Evolutionary conservation across 2,797 vertebrate genomes (phyloP), one percentile per base, ranked within the genome.

Genomic region (Melanotaenia trifasciata): DNA sequence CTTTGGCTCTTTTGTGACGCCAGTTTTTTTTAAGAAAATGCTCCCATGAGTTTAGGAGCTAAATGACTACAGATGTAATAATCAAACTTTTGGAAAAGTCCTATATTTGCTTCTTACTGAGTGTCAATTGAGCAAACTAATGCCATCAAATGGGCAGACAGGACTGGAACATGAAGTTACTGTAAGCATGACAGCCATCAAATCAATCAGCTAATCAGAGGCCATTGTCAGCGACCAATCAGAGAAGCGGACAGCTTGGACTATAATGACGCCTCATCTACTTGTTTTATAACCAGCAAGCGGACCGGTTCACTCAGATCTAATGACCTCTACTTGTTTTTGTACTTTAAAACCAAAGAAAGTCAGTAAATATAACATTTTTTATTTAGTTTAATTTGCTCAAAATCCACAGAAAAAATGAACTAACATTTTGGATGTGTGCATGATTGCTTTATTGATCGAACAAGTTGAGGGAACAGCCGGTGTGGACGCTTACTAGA

Each of bases 401-500:
- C 7, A 56, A 6, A 56, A 30, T 56, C 5, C 14, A 56, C 14
- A 30, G 14, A 12, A 54, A 18, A 56, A 24, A 56, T 30, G 2
- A 28, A 8, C 14, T 5, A 26, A 56, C 14, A 56, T 56, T 56
- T 56, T 28, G 28, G 13, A 53, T 30, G 6, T 3, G 6, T 30
- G 26, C 54, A 14, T 30, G 14, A 30, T 30, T 18, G 7, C 6
- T 56, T 16, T 62, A 30, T 30, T 20, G 26, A 45, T 63, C 0
- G n/a, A 58, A 66, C 60, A 60, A 32, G 22, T 36, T 66, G 9
- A 64, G 47, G 5, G 33, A 51, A 30, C 38, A 68, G 38, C 12
- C 66, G 50, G 0, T 40, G 59, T 61, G 54, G 40, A 8, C 38
- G 10, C 28, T 73, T 4, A 4, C 60, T 58, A 3, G 1, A 47